phyloP scores from a whole-genome alignment of 1,140 invertebrate genomes.

The Magallana angulata region DNA sequence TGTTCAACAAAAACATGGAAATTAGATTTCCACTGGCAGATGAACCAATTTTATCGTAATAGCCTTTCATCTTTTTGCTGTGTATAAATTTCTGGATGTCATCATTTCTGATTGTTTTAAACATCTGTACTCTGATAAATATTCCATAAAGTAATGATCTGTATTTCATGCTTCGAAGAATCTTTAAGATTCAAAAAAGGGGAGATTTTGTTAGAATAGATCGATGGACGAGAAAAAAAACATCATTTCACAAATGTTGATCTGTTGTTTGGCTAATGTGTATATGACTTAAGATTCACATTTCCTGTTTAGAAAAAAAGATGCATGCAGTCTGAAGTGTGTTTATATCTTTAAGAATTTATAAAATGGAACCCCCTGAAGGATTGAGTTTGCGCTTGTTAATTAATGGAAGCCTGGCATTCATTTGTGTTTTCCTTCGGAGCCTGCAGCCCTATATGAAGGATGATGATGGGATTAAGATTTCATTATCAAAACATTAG shows the following conservation, averaged over 20 bases:
- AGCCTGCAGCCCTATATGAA: slow-evolving; percentile 1
- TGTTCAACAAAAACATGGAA: slow-evolving; percentile 33
- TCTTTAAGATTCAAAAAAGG: neutral
- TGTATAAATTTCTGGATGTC: slow-evolving; percentile 30
- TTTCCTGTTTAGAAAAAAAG: slow-evolving; percentile 30
- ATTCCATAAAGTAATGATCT: slow-evolving; percentile 9
- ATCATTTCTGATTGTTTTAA: slow-evolving; percentile 29
- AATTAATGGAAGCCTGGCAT: slow-evolving; percentile 26
- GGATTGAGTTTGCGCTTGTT: slow-evolving; percentile 22
- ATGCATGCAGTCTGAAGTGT: slow-evolving; percentile 14
- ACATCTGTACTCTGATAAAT: slow-evolving; percentile 21
- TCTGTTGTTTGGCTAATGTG: neutral
- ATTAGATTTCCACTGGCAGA: slow-evolving; percentile 30
- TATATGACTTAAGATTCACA: slow-evolving; percentile 3
- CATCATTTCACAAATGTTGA: neutral
- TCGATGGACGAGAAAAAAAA: neutral
- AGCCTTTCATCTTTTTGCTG: slow-evolving; percentile 28
- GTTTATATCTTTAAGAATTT: slow-evolving; percentile 36
- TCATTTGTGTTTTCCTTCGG: neutral
- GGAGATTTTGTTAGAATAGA: neutral
- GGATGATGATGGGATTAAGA: slow-evolving; percentile 32
- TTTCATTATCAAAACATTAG: slow-evolving; percentile 35
- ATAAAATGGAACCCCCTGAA: slow-evolving; percentile 22
- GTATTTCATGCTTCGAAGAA: slow-evolving; percentile 7
- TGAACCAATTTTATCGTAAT: slow-evolving; percentile 27